Evolutionary conservation across 2,888 invertebrate genomes (phyloP), one percentile per base, ranked within the genome.

Genomic region (Macrosiphum euphorbiae): DNA sequence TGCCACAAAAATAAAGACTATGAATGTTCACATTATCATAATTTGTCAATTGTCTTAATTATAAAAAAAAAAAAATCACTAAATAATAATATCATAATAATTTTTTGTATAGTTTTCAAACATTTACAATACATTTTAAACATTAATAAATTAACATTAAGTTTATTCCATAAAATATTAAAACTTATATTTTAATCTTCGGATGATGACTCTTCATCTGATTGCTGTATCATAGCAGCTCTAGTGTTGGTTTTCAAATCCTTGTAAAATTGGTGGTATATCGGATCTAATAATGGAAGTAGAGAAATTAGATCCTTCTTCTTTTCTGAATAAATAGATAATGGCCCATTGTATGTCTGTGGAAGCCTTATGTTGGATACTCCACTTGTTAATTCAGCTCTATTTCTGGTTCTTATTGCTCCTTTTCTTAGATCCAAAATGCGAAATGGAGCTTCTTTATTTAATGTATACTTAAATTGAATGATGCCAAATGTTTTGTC

Each of bases 321-420:
- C 11, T 88, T 88, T 88, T 88, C 88, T 52, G 88, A 52, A 52
- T 87, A n/a, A 88, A 88, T 52, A 88, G 88, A 44, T 85, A 88
- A 52, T 52, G 50, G 88, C 35, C 88, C 50, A 20, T n/a, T n/a
- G 88, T 88, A 50, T 52, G 88, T 88, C n/a, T n/a, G 88, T n/a
- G 88, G 88, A 88, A 88, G 35, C n/a, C 52, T 50, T 88, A 88
- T 88, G 88, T 88, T 88, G 88, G 50, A 50, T 88, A 88, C 52
- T 88, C n/a, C 52, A 88, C 88, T 52, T 13, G 52, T 88, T 52
- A 88, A 88, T 88, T 88, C 50, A 88, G 88, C 88, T 50, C 88
- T 88, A 52, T 88, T 88, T 50, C 88, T 88, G 35, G 88, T 55
- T 55, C 52, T 88, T 55, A 55, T 55, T 88, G 88, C 35, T 88